Percentiles rank a stretch among this genome's conserved stretches.
phyloP scores from a whole-genome alignment of 2,888 invertebrate species.

The Pseudococcus longispinus region DNA sequence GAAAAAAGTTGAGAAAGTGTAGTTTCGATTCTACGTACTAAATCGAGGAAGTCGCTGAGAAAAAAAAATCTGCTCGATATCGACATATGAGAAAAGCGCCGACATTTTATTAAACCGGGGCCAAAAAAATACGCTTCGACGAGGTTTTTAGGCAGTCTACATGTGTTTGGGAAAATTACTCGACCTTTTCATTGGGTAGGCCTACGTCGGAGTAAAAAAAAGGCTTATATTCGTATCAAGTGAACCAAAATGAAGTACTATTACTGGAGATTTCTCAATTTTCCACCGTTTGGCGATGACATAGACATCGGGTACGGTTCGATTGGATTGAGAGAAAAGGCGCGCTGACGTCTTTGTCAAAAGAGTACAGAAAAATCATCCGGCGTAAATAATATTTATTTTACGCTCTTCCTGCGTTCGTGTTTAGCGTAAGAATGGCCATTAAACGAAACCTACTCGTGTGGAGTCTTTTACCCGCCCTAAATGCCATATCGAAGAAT shows the following conservation, averaged over 20 bases:
- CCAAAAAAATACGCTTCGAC: not conserved
- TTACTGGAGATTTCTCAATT: constrained; percentile 5
- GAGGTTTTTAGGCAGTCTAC: not conserved
- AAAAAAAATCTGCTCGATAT: not conserved
- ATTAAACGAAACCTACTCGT: not conserved
- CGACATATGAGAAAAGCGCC: not conserved
- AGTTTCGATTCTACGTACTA: not conserved
- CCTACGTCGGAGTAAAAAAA: not conserved
- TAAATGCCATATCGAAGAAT: not conserved
- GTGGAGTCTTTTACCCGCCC: not conserved
- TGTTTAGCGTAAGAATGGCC: not conserved
- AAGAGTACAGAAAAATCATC: not conserved
- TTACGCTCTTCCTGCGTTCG: constrained; percentile 11
- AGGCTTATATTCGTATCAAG: constrained; percentile 3
- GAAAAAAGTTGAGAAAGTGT: not conserved
- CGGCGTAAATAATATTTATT: constrained; percentile 8
- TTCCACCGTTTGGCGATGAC: constrained; percentile 7
- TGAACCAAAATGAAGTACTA: constrained; percentile 22
- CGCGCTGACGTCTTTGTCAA: not conserved
- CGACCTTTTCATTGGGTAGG: not conserved
- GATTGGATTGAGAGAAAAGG: not conserved
- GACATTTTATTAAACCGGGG: not conserved
- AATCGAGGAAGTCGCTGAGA: not conserved
- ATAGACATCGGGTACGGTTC: not conserved
- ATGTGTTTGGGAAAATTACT: constrained; percentile 9